Base-by-base conservation (phyloP, 2,113 vertebrate species). In the Oryzias javanicus region DNA sequence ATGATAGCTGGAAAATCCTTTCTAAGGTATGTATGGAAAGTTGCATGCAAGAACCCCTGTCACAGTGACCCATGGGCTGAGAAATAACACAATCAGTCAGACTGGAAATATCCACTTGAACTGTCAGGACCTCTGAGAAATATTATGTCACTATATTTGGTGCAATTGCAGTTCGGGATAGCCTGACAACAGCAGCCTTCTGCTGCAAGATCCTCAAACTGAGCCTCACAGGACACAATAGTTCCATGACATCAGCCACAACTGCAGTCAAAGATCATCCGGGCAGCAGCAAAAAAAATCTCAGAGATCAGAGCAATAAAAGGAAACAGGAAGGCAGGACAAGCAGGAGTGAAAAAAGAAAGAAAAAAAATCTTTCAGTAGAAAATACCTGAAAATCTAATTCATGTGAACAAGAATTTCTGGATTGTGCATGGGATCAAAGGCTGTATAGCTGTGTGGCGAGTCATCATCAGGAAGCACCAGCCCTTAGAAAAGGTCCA, bases 391-490 rank as follows among this genome's bases (percentile, higher is more conserved):
- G 58, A 24, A 69, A 67, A 46, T 47, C 56, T 50, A 73, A 50
- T 45, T 60, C 65, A 68, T 66, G 56, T 46, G 62, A 72, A 72
- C 73, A 81, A 68, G 71, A 82, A 86, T 86, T 74, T 74, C 76
- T 82, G 82, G 85, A 81, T 82, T 75, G 82, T 74, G 72, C 74
- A 70, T 65, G 58, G 61, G 81, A 82, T 87, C 74, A 84, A 74
- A 78, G 70, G 71, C 76, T 73, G 82, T 84, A 79, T 81, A 79
- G 83, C 82, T 70, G 62, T 47, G 72, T 59, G 65, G 74, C 71
- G 61, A 81, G 67, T 85, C 85, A 80, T 72, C 77, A 62, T 70
- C 74, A 80, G 68, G 71, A 85, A 81, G 73, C 66, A 77, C 58
- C 19, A 40, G 72, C 67, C 35, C 62, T 60, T 60, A 24, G 71